Base-by-base conservation (phyloP, 2,888 invertebrate species). In the Epinotia bilunana region DNA sequence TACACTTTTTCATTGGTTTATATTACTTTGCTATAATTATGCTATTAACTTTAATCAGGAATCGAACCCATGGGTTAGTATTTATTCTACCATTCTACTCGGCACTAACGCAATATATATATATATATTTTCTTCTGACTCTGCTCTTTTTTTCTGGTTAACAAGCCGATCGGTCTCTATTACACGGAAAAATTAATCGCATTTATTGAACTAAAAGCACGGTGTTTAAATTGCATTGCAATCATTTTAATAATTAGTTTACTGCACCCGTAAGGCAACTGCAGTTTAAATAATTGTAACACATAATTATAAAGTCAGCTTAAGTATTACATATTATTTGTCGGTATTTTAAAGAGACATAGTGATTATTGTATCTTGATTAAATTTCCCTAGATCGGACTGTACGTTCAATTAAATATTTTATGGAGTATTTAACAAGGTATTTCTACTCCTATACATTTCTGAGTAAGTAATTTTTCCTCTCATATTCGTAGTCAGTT, bases 231-330 rank as follows among this genome's bases (percentile, higher is more conserved):
- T 16, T 49, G 16, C 49, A 16, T 49, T 16, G 16, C 16, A 49
- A 49, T 49, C n/a, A 53, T 53, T 53, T n/a, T 53, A 53, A 53
- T 53, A 53, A 53, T 53, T 53, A 53, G 53, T 53, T 53, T 53
- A 53, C 53, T n/a, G 53, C 57, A 57, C 12, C 11, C 57, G 20
- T 20, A 57, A 57, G 53, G 49, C 18, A 55, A 57, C 11, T 20
- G 9, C 1, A 57, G 9, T 18, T 18, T 57, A 57, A 57, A 57
- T 57, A 57, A 57, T 57, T 57, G 20, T 57, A 57, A 20, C 12
- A 18, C 57, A 11, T 20, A 20, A 57, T 57, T 11, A 18, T 57
- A 57, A 57, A 2, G 20, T 57, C 57, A 57, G 11, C 18, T 7
- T 57, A 57, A 57, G 57, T 18, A 49, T 55, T 55, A 18, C 20